Conservation (phyloP, 2,113 vertebrate species). For the Galbula dea region DNA sequence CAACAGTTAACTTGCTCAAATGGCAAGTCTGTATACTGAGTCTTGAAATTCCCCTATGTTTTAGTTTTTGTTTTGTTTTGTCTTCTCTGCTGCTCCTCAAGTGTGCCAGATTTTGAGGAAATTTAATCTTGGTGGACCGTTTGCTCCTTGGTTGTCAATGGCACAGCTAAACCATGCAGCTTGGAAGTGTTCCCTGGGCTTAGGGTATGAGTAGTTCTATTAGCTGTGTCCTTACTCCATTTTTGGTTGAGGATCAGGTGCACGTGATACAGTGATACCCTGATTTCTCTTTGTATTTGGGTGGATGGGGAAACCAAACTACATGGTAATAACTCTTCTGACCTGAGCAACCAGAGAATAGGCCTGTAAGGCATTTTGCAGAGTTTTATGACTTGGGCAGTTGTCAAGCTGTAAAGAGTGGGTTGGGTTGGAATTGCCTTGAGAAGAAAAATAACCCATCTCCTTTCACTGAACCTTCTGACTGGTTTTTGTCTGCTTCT, state of each 20-base stretch:
- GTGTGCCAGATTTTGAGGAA: neutral
- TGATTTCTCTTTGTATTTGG: neutral
- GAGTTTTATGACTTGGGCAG: neutral
- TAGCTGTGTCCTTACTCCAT: neutral
- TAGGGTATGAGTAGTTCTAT: neutral
- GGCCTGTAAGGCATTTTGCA: neutral
- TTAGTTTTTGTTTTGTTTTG: neutral
- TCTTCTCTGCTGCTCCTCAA: neutral
- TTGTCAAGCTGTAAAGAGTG: neutral
- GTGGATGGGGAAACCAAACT: neutral
- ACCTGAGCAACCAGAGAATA: neutral
- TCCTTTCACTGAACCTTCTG: neutral
- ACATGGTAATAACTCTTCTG: neutral
- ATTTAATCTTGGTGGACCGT: neutral
- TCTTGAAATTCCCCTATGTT: neutral
- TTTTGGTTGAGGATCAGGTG: neutral
- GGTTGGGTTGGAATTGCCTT: neutral
- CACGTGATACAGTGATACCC: neutral
- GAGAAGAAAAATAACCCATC: neutral
- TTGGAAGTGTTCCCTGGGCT: neutral
- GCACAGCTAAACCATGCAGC: neutral
- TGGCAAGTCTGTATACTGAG: neutral
- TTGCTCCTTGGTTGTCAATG: neutral
- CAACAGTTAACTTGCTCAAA: neutral
- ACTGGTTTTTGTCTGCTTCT: neutral